Percentiles rank a stretch among this genome's conserved stretches.
These are phyloP conservation scores for Trichacis sp. DNA, from an alignment of 2,888 invertebrate species.

Conservation along the genomic window DNA sequence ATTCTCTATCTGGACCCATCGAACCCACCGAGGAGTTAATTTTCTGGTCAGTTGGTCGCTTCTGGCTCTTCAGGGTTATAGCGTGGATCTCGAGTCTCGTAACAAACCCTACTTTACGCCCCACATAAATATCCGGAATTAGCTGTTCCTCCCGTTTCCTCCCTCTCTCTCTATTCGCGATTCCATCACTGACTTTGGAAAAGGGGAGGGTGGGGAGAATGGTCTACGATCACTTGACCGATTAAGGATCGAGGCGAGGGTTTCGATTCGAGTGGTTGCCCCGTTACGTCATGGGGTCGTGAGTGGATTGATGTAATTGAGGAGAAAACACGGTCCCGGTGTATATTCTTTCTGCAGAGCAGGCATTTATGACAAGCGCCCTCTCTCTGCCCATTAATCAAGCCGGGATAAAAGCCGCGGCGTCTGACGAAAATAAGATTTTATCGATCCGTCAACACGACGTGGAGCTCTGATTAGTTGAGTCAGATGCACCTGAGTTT, in stretches of 20 bases:
- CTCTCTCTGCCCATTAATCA: constrained; percentile 24
- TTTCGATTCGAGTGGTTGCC: constrained; percentile 61
- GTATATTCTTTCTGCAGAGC: constrained; percentile 26
- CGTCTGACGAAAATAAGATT: constrained; percentile 6
- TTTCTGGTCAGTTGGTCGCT: constrained; percentile 70
- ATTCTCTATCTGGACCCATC: too few relatives aligned
- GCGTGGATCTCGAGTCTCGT: constrained; percentile 66
- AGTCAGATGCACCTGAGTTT: too few relatives aligned
- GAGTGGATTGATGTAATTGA: constrained; percentile 69
- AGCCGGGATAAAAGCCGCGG: background rate
- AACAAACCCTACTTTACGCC: constrained; percentile 67
- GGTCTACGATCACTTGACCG: constrained; percentile 69
- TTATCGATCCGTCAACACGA: background rate
- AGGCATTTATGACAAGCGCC: constrained; percentile 35
- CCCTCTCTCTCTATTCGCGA: constrained; percentile 45
- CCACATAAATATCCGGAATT: constrained; percentile 70
- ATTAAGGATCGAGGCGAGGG: constrained; percentile 61
- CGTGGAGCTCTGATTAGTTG: too few relatives aligned
- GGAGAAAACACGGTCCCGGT: constrained; percentile 66
- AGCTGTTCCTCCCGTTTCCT: constrained; percentile 67
- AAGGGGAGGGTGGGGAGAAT: too few relatives aligned
- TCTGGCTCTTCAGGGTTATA: constrained; percentile 68
- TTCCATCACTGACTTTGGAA: constrained; percentile 43
- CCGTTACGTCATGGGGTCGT: constrained; percentile 60
- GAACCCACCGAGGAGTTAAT: constrained; percentile 69